phyloP scores from a whole-genome alignment of 1,140 invertebrate genomes.

The Listronotus oregonensis region DNA sequence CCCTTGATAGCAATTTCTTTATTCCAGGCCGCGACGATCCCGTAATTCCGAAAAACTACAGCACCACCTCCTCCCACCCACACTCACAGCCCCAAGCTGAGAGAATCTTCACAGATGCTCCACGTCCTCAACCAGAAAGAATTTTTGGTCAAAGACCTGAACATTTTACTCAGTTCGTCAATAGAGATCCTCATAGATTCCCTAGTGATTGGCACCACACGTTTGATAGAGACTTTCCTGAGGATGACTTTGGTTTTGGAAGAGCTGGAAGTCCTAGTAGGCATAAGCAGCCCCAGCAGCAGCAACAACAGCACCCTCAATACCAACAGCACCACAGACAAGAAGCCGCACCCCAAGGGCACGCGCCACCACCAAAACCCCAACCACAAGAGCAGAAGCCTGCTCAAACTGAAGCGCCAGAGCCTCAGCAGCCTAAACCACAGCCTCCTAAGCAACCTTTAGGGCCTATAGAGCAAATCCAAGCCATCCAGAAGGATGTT shows the following conservation, averaged over 20 bases:
- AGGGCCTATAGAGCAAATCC: constrained; percentile 78
- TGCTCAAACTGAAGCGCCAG: constrained; percentile 49
- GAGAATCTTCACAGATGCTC: constrained; percentile 24
- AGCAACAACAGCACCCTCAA: constrained; percentile 34
- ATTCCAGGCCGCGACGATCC: constrained; percentile 66
- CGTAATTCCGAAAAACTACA: constrained; percentile 64
- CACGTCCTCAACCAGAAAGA: constrained; percentile 43
- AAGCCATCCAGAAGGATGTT: constrained; percentile 80
- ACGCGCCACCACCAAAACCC: constrained; percentile 39
- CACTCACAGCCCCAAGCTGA: constrained; percentile 42
- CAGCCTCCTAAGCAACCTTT: constrained; percentile 60
- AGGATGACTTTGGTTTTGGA: constrained; percentile 27
- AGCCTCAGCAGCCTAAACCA: constrained; percentile 46
- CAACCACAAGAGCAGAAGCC: constrained; percentile 41
- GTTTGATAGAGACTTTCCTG: constrained; percentile 31
- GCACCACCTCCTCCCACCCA: constrained; percentile 30
- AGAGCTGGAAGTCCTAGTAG: constrained; percentile 26
- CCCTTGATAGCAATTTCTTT: not conserved
- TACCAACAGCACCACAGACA: constrained; percentile 52
- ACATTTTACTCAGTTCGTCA: constrained; percentile 44
- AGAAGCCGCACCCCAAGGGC: constrained; percentile 48
- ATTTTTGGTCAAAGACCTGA: constrained; percentile 46
- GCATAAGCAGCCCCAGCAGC: constrained; percentile 40
- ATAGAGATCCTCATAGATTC: constrained; percentile 31
- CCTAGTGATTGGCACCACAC: constrained; percentile 16